Evolutionary conservation across 2,888 invertebrate genomes (phyloP), one percentile per base, ranked within the genome.

Genomic region (Drosophila austrosaltans): DNA sequence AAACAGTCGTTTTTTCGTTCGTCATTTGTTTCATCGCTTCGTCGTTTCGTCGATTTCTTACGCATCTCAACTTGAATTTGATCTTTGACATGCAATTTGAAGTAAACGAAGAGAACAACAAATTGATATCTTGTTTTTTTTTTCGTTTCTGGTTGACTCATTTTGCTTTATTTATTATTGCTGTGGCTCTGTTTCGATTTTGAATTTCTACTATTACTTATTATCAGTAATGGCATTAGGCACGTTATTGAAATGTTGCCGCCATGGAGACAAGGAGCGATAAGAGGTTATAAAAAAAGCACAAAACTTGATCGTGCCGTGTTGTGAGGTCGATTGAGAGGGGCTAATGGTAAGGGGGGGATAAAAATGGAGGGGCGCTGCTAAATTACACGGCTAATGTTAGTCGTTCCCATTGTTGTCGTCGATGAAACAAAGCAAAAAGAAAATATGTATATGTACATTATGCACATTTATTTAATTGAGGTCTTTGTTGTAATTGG

Each of bases 11-110:
- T 64, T 64, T 36, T 56, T 36, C 56, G 3, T 32, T 32, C 32
- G 36, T 36, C 36, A 20, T 7, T 16, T 61, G 32, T 64, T 60
- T 61, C 64, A 39, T 69, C 60, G 40, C 53, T 64, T 62, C 28
- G 39, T 58, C 62, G 40, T 56, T 64, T 62, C 28, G 39, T 58
- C 62, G 25, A 39, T 73, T 69, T 71, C 60, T 69, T 81, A 78
- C 76, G 86, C 83, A 79, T 79, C 56, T 77, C 61, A 66, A 39
- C 79, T 81, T 84, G 76, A 83, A 86, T 89, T 84, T 90, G 90
- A 91, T 90, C 91, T 91, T 87, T 91, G 89, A 84, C 91, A 87
- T 77, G 86, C 81, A 82, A 75, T 72, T 73, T 64, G 70, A 80
- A 70, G 68, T 66, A 77, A 76, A 78, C 69, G 62, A 77, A 73